A percentile compares a stretch with the other conserved stretches of the same genome.
phyloP scores from a whole-genome alignment of 2,797 vertebrate species.

The Sebastiscus tertius region DNA sequence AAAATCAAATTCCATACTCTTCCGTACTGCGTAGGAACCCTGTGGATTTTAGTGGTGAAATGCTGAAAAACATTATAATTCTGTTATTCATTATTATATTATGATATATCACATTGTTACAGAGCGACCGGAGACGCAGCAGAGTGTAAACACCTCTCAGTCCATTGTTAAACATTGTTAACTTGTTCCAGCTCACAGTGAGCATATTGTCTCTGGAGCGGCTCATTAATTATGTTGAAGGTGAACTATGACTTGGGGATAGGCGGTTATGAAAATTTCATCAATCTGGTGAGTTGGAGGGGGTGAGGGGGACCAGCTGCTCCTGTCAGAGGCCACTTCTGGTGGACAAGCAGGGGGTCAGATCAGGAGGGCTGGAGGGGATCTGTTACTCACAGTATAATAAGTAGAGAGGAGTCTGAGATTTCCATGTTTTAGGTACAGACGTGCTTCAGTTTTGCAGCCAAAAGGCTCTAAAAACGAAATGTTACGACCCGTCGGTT shows the following conservation, averaged over 20 bases:
- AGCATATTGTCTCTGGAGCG: slow-evolving; percentile 89
- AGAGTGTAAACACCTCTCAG: background rate
- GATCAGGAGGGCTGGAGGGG: slow-evolving; percentile 3
- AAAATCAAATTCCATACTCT: no score
- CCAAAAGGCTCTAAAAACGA: no score
- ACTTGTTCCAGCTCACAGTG: slow-evolving; percentile 72
- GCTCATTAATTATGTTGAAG: slow-evolving; percentile 96
- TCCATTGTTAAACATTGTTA: background rate
- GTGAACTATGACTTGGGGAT: slow-evolving; percentile 93
- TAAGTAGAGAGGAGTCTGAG: no score
- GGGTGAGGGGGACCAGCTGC: slow-evolving; percentile 88
- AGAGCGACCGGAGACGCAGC: background rate
- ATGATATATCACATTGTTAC: background rate
- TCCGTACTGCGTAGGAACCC: no score
- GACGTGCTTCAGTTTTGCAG: no score
- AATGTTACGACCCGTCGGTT: no score
- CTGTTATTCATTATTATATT: background rate
- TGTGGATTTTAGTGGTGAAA: no score
- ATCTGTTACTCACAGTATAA: no score
- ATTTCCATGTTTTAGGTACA: no score
- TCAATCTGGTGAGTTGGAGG: slow-evolving; percentile 87
- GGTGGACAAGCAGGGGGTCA: slow-evolving; percentile 84
- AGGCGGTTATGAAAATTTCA: slow-evolving; percentile 92
- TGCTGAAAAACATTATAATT: no score
- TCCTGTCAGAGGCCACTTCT: slow-evolving; percentile 88